Evolutionary conservation across 2,113 vertebrate species (phyloP).

Genomic region (Anser cygnoides): DNA sequence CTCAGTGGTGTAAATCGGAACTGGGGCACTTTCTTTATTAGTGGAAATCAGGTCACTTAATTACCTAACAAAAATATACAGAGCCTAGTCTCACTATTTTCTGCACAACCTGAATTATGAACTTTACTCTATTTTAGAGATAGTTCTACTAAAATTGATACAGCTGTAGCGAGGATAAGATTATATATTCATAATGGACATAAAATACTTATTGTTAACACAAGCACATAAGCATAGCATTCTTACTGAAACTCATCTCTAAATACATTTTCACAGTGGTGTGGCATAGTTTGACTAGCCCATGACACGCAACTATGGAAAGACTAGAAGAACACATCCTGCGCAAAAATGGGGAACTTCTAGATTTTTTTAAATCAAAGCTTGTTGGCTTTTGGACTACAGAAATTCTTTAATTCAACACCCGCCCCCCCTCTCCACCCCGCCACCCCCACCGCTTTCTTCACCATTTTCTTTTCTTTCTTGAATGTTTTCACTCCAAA

Average conservation of each 20-base stretch:
- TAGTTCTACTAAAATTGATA: not conserved
- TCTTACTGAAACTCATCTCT: not conserved
- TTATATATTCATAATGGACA: not conserved
- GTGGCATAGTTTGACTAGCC: not conserved
- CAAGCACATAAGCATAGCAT: not conserved
- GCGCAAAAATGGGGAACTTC: not conserved
- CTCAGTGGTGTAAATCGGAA: slow-evolving; percentile 9
- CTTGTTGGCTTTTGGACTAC: not conserved
- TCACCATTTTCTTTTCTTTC: not conserved
- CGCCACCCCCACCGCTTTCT: not conserved
- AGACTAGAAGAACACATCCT: not conserved
- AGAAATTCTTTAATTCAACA: not conserved
- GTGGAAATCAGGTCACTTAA: slow-evolving; percentile 32
- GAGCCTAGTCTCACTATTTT: not conserved
- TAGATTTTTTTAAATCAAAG: not conserved
- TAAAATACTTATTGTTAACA: not conserved
- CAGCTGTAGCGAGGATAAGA: not conserved
- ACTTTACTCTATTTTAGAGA: not conserved
- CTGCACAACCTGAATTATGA: not conserved
- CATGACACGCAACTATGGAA: not conserved
- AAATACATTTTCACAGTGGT: not conserved
- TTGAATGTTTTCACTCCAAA: not conserved
- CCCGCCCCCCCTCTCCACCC: not conserved
- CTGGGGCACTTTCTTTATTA: slow-evolving; percentile 22
- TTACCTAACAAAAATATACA: not conserved